phyloP scores from a whole-genome alignment of 2,797 vertebrate genomes.

The Bradypodion pumilum region DNA sequence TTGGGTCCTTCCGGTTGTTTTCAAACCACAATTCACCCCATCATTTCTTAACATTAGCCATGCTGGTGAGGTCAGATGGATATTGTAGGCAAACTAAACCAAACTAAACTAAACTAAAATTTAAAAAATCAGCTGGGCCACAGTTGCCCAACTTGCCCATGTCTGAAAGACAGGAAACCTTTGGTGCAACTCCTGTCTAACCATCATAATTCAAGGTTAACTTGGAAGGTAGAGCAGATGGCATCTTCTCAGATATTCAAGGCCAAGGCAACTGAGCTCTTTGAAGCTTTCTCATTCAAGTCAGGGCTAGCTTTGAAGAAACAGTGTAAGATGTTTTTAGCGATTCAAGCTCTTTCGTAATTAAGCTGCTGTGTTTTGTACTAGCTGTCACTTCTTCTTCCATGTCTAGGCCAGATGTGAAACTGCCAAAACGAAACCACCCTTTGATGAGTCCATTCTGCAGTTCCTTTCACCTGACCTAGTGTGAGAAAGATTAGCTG shows the following conservation, averaged over 20 bases:
- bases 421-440: too few species aligned
- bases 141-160: not conserved
- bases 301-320: not conserved
- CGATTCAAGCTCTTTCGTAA: slow-evolving; percentile 8
- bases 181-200: not conserved
- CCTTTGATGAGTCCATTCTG: too few species aligned
- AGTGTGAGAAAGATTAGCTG: too few species aligned
- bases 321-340: not conserved
- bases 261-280: not conserved
- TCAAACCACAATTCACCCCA: too few species aligned
- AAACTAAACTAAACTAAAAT: too few species aligned
- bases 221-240: not conserved
- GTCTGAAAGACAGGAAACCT: not conserved
- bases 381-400: too few species aligned
- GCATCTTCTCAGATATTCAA: not conserved
- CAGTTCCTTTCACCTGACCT: too few species aligned
- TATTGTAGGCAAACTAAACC: too few species aligned
- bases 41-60: too few species aligned
- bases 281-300: not conserved
- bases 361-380: not conserved
- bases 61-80: too few species aligned
- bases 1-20: too few species aligned
- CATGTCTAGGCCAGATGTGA: too few species aligned
- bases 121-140: not conserved
- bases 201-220: not conserved